Base-by-base conservation (phyloP, 2,888 invertebrate genomes). In the Sussaba pulchella region DNA sequence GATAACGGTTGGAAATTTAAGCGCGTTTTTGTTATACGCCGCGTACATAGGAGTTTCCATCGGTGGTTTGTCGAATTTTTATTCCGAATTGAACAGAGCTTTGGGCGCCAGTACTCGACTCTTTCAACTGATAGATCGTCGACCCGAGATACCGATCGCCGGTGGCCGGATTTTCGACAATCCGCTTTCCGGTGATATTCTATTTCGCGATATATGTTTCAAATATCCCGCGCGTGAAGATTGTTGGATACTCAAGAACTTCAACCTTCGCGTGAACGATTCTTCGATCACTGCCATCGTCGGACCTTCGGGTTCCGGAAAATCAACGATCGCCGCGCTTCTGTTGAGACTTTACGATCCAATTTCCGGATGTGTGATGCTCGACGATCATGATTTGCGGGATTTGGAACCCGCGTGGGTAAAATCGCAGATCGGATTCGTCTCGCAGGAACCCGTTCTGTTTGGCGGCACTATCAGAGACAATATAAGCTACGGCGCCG, bases 301-400 rank as follows among this genome's bases (percentile, higher is more conserved):
- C 0, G 99, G 99, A 0, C 94, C 97, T 0, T 98, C 98, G 77
- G 99, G 99, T 0, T 97, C 97, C 26, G 99, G 99, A 0, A 99
- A 99, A 92, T 98, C 98, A 63, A 99, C 99, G 0, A 93, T 99
- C 76, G 98, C 97, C 0, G 93, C 96, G 0, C 93, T 99, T 1
- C 93, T 99, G 81, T 92, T 99, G 63, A 93, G 99, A 87, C 93
- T 97, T 0, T 99, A 99, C 89, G 98, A 99, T 90, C 98, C 98
- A 0, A 92, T 93, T 2, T 87, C 92, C 78, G 98, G 98, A 0
- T 90, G 89, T 6, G 93, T 99, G 67, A 90, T 94, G 61, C 90
- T 99, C 21, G 99, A 99, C 90, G 96, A 96, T 5, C 92, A 94
- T 0, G 95, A 98, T 92, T 94, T 99, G 10, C 94, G 93, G 85